phyloP scores from a whole-genome alignment of 2,113 vertebrate genomes.

The Nothobranchius furzeri region DNA sequence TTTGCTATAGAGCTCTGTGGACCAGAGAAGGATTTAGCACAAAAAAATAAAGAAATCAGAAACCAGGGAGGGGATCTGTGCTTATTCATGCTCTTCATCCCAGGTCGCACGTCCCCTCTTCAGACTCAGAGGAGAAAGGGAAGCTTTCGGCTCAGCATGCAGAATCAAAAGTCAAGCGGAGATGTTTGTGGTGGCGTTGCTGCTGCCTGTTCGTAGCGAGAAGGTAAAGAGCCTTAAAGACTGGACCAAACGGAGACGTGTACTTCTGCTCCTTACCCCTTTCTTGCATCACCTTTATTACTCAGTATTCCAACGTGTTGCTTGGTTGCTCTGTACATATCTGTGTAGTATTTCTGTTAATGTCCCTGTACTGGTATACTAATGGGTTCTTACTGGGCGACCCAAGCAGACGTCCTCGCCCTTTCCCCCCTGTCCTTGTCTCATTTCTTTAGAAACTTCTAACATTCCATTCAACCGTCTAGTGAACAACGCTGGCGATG shows the following conservation, averaged over 20 bases:
- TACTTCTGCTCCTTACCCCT: constrained; percentile 57
- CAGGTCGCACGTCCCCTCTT: constrained; percentile 13
- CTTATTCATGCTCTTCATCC: constrained; percentile 17
- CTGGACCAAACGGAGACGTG: constrained; percentile 61
- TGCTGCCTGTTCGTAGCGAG: constrained; percentile 62
- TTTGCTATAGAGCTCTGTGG: constrained; percentile 52
- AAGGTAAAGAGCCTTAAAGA: constrained; percentile 65
- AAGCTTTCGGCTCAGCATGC: constrained; percentile 51
- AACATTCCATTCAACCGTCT: constrained; percentile 69
- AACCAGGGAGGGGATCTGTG: constrained; percentile 11
- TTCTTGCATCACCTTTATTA: constrained; percentile 63
- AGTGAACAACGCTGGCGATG: constrained; percentile 27
- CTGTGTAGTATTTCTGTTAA: constrained; percentile 73
- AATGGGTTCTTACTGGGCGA: constrained; percentile 74
- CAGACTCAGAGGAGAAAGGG: constrained; percentile 39
- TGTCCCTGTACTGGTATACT: constrained; percentile 69
- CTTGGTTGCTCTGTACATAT: constrained; percentile 75
- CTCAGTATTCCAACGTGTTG: constrained; percentile 66
- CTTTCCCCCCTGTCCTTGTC: constrained; percentile 47
- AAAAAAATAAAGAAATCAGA: constrained; percentile 1
- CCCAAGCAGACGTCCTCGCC: constrained; percentile 52
- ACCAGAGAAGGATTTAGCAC: constrained; percentile 63
- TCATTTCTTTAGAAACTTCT: constrained; percentile 65
- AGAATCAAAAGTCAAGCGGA: constrained; percentile 63
- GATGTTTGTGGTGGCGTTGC: constrained; percentile 46